Conservation (phyloP, 2,113 vertebrate genomes). For the Centropus bengalensis region DNA sequence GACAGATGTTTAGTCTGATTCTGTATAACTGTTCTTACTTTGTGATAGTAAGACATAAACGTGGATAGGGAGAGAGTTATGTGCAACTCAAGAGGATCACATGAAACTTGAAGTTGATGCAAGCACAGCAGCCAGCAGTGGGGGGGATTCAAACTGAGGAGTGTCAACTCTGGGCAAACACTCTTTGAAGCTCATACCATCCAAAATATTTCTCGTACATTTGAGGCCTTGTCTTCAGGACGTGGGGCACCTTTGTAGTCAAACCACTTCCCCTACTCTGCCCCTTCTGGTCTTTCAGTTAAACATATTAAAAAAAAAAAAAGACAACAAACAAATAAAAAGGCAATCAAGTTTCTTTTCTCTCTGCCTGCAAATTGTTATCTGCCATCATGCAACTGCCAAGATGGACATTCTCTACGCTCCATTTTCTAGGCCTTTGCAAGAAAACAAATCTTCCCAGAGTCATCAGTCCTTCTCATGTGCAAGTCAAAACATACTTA, state of each 20-base stretch:
- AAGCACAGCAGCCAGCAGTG: neutral
- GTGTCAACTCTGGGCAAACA: neutral
- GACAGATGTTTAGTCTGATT: constrained; percentile 73
- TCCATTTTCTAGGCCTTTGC: neutral
- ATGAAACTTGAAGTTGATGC: neutral
- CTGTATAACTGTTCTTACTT: constrained; percentile 32
- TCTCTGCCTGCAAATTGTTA: neutral
- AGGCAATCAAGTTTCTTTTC: neutral
- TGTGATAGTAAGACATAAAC: constrained; percentile 49
- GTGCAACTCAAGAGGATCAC: neutral
- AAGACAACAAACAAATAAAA: no score
- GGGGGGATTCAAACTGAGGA: neutral
- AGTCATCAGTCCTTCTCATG: neutral
- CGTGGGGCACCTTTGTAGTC: neutral
- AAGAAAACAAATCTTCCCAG: neutral
- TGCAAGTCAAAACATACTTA: neutral
- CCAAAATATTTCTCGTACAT: neutral
- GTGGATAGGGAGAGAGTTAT: constrained; percentile 37
- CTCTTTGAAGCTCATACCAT: neutral
- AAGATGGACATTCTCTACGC: neutral
- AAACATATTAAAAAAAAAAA: neutral
- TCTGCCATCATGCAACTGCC: neutral
- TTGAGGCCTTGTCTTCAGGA: neutral
- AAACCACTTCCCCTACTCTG: neutral
- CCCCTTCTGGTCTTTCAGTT: neutral